phyloP scores from a whole-genome alignment of 2,113 vertebrate species.

The Strix aluco region DNA sequence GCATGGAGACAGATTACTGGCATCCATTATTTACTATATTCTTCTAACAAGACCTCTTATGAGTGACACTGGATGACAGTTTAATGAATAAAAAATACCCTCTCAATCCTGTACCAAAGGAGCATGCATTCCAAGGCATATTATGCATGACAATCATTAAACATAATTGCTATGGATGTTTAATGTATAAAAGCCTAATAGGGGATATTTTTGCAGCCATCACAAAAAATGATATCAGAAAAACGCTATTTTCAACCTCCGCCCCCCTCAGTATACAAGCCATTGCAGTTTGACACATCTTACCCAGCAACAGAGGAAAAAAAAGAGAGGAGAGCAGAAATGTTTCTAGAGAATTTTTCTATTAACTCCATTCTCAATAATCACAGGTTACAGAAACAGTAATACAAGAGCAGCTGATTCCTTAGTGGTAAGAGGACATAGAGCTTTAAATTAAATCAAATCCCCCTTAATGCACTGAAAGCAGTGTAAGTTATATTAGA shows the following conservation, averaged over 20 bases:
- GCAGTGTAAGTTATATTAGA: neutral
- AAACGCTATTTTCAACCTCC: accelerated
- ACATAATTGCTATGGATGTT: neutral
- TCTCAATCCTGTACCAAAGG: neutral
- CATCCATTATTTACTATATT: neutral
- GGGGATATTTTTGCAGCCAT: neutral
- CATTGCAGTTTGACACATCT: neutral
- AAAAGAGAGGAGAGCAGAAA: neutral
- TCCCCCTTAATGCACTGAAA: neutral
- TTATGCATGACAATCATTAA: neutral
- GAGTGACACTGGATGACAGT: neutral
- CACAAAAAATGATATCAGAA: neutral
- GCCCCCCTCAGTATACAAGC: neutral
- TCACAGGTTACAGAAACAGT: neutral
- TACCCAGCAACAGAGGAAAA: neutral
- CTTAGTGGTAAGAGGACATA: neutral
- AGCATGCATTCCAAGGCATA: neutral
- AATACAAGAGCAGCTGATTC: neutral
- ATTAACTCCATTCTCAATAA: neutral
- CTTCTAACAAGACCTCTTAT: neutral
- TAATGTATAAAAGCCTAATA: neutral
- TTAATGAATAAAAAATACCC: neutral
- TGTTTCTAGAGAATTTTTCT: neutral
- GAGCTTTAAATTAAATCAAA: neutral
- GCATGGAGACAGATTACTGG: neutral